Conservation (phyloP, 1,140 invertebrate genomes). For the Eulimnadia texana region DNA sequence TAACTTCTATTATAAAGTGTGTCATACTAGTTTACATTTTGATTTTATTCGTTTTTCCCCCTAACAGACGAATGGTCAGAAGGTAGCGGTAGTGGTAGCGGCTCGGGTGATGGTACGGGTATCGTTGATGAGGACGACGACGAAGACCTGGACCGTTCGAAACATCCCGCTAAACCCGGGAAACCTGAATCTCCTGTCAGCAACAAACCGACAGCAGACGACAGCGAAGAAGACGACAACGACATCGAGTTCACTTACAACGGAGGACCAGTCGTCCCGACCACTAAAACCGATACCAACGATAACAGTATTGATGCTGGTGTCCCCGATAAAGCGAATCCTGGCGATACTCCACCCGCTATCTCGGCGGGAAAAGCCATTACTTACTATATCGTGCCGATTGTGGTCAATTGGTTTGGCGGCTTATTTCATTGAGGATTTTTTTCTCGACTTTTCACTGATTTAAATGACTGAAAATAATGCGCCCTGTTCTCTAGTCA, state of each 20-base stretch:
- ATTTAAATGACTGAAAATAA: not conserved
- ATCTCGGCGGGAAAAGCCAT: no score
- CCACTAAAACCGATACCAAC: not conserved
- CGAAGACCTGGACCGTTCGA: constrained; percentile 19
- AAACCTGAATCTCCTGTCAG: not conserved
- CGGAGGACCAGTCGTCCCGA: not conserved
- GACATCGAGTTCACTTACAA: constrained; percentile 3
- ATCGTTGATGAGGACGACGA: constrained; percentile 22
- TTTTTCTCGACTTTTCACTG: not conserved
- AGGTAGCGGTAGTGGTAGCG: constrained; percentile 21
- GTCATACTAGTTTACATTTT: no score
- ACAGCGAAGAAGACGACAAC: constrained; percentile 23
- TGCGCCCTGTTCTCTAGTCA: constrained; percentile 12
- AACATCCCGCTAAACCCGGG: constrained; percentile 1
- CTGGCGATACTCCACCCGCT: no score
- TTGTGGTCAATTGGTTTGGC: constrained; percentile 68
- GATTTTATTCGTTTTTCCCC: constrained; percentile 7
- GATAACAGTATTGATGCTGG: not conserved
- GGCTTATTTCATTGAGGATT: constrained; percentile 39
- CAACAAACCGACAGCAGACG: constrained; percentile 21
- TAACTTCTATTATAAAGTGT: no score
- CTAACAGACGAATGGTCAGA: constrained; percentile 21
- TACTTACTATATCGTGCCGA: constrained; percentile 55
- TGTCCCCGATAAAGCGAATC: constrained; percentile 30
- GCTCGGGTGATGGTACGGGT: constrained; percentile 22